Evolutionary conservation across 64 coral and sea anemone genomes (phyloP).

Genomic region (Stichodactyla helianthus): DNA sequence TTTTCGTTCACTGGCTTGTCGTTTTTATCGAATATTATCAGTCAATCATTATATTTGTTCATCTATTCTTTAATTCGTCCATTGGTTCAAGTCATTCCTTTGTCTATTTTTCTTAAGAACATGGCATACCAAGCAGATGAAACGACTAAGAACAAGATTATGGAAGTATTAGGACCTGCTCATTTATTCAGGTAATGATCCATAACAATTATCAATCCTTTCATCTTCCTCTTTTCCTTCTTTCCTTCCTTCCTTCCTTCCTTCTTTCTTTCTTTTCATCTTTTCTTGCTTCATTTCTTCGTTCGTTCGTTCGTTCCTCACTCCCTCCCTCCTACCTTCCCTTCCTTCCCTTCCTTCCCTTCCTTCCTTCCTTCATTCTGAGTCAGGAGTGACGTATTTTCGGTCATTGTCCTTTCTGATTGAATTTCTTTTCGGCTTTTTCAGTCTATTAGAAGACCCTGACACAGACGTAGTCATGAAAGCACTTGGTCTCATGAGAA

Average conservation of each 20-base stretch:
- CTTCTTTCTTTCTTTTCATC: neutral
- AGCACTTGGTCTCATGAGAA: constrained; percentile 89
- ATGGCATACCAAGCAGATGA: constrained; percentile 97
- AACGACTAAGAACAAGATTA: constrained; percentile 84
- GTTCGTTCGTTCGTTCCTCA: neutral
- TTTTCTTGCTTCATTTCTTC: neutral
- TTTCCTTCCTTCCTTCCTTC: neutral
- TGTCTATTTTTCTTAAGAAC: constrained; percentile 46
- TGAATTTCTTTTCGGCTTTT: too few species aligned
- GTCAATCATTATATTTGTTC: neutral
- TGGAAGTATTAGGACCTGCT: constrained; percentile 78
- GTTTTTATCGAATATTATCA: too few species aligned
- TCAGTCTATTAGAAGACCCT: constrained; percentile 84
- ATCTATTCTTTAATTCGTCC: constrained; percentile 7
- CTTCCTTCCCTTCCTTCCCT: neutral
- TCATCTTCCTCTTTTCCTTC: too few species aligned
- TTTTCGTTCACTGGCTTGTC: too few species aligned
- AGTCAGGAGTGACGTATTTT: too few species aligned
- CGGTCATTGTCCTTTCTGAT: too few species aligned
- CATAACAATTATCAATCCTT: too few species aligned
- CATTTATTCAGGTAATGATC: constrained; percentile 72
- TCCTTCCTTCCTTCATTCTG: too few species aligned
- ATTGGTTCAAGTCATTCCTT: neutral
- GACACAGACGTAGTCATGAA: constrained; percentile 96
- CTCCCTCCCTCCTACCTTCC: neutral